Conservation (phyloP, 2,113 vertebrate species). For the Apteryx mantelli region DNA sequence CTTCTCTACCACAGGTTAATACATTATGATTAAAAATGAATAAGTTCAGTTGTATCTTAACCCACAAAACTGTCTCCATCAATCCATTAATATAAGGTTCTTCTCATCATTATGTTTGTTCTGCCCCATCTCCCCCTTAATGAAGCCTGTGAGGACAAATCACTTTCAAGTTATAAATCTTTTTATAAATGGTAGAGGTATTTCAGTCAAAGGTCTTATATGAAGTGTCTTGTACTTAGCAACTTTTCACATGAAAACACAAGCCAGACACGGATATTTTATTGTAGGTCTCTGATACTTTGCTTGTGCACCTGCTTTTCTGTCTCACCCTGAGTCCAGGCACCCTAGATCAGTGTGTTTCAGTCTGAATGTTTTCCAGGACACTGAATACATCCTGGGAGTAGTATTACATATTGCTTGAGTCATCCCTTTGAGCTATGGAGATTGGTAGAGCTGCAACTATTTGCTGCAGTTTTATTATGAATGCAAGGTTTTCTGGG, state of each 20-base stretch:
- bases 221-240: not conserved
- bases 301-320: not conserved
- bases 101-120: conserved; percentile 13
- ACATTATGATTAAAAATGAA: conserved; percentile 55
- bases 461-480: conserved; percentile 33
- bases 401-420: not conserved
- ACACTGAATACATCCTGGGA: not conserved
- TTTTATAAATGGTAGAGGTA: not conserved
- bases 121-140: not conserved
- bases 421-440: not conserved
- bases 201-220: not conserved
- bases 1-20: conserved; percentile 39
- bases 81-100: not conserved
- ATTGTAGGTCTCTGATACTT: not conserved
- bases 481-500: conserved; percentile 49
- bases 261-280: not conserved
- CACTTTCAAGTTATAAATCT: not conserved
- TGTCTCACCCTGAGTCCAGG: not conserved
- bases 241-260: not conserved
- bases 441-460: not conserved
- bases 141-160: not conserved
- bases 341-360: not conserved
- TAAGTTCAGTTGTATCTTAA: not conserved
- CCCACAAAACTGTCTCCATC: not conserved
- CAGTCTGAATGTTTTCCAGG: not conserved